phyloP scores from a whole-genome alignment of 1,140 invertebrate genomes.

The Brachionus plicatilis region DNA sequence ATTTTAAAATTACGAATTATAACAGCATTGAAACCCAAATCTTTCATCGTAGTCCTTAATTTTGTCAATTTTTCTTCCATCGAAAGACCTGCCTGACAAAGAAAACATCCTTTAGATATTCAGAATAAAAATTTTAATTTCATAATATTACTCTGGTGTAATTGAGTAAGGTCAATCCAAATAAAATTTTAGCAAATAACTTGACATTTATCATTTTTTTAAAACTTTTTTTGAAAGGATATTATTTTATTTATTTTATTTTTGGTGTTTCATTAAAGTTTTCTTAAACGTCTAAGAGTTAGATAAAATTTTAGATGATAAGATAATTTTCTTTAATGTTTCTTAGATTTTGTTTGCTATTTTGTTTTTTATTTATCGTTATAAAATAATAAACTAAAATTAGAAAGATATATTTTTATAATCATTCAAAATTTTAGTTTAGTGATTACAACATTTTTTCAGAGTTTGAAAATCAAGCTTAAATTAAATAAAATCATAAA shows the following conservation, averaged over 20 bases:
- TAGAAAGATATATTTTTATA: no score
- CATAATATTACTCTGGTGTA: not conserved
- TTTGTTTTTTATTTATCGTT: no score
- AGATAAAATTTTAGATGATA: not conserved
- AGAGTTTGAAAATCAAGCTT: not conserved
- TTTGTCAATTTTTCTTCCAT: conserved; percentile 13
- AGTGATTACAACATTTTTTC: not conserved
- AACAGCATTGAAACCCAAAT: not conserved
- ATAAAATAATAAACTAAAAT: no score
- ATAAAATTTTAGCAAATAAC: not conserved
- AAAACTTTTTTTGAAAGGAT: not conserved
- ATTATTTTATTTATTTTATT: not conserved
- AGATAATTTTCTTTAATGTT: not conserved
- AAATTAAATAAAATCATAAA: not conserved
- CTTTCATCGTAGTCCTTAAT: conserved; percentile 1
- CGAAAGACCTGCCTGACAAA: not conserved
- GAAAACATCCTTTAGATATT: not conserved
- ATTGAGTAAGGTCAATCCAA: not conserved
- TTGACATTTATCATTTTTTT: not conserved
- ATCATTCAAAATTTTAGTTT: not conserved
- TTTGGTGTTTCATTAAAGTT: not conserved
- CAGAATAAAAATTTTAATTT: not conserved
- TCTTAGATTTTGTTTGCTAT: not conserved
- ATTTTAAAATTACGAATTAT: conserved; percentile 7
- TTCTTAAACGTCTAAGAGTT: not conserved